These are phyloP conservation scores for Cynoglossus semilaevis DNA, from an alignment of 2,113 vertebrate genomes.

Conservation along the genomic window DNA sequence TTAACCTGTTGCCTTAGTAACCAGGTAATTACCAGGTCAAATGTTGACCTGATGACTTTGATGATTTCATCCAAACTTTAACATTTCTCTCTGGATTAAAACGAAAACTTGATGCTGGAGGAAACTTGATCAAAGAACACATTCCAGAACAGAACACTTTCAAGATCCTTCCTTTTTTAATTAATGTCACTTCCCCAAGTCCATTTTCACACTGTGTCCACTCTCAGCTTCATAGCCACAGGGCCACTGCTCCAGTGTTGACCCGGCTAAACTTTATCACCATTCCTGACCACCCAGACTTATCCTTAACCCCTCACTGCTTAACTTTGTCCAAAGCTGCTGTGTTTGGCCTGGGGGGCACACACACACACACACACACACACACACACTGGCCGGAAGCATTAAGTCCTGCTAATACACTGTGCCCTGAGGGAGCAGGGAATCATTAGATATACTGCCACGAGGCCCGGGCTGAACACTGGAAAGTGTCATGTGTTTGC, in stretches of 20 bases:
- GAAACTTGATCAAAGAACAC: too few relatives aligned
- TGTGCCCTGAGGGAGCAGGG: conserved; percentile 46
- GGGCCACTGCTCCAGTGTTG: conserved; percentile 44
- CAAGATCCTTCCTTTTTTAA: not conserved
- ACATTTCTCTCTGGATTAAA: too few relatives aligned
- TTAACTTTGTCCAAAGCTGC: conserved; percentile 52
- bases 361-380: conserved; percentile 11
- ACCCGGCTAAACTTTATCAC: conserved; percentile 61
- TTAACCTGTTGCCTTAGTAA: too few relatives aligned
- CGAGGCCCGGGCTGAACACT: conserved; percentile 39
- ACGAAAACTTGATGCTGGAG: too few relatives aligned
- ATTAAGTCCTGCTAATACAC: conserved; percentile 69
- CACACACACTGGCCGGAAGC: conserved; percentile 59
- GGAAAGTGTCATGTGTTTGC: conserved; percentile 72
- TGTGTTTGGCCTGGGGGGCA: conserved; percentile 42
- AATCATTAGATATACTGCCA: conserved; percentile 66
- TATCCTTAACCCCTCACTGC: conserved; percentile 46
- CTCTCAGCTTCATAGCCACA: conserved; percentile 12
- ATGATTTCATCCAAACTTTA: too few relatives aligned
- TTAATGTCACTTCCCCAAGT: not conserved
- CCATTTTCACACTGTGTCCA: conserved; percentile 1
- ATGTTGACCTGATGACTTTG: too few relatives aligned
- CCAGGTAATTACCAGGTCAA: too few relatives aligned
- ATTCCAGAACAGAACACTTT: too few relatives aligned
- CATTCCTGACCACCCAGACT: conserved; percentile 71